Evolutionary conservation across 2,113 vertebrate genomes (phyloP), one percentile per base, ranked within the genome.

Genomic region (Chaetodon auriga): DNA sequence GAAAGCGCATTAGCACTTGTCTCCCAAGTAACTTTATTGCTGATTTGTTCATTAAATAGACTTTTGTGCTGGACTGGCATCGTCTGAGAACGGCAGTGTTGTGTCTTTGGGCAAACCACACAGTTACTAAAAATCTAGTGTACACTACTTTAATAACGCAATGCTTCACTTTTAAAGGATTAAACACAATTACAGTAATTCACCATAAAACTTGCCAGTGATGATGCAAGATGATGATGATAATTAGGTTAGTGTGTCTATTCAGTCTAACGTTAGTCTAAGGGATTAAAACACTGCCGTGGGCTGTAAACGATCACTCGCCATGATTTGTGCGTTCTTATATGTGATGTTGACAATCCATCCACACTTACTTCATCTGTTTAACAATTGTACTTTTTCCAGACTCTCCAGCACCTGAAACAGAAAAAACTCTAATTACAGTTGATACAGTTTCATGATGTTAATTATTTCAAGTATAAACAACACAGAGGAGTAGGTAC

Each of bases 351-450:
- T 41, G 49, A 35, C 41, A 41, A 41, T 7, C 14, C 35, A 36
- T 35, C 54, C 35, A 10, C 10, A 96, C 98, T 97, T 96, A 99
- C 98, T 99, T 99, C 98, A 99, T 99, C 91, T 99, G 98, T 94
- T 99, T 99, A 62, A 99, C 98, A 94, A 99, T 99, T 65, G 98
- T 99, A 89, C 98, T 99, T 94, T 99, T 99, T 5, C 98, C 98
- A 4, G 98, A 99, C 92, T 99, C 98, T 38, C 98, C 98, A 94
- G 98, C 97, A 93, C 98, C 98, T 99, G 90, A 83, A 95, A 95
- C 69, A 92, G 43, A 46, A 58, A 80, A 57, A 70, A 85, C 18
- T 83, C 63, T 60, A 30, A 76, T 38, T n/a, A 57, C 9, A 46
- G 25, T 38, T 0, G 0, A 48, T 48, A 38, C 14, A 18, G 8